Base-by-base conservation (phyloP, 2,113 vertebrate genomes). In the Oostethus manadensis region DNA sequence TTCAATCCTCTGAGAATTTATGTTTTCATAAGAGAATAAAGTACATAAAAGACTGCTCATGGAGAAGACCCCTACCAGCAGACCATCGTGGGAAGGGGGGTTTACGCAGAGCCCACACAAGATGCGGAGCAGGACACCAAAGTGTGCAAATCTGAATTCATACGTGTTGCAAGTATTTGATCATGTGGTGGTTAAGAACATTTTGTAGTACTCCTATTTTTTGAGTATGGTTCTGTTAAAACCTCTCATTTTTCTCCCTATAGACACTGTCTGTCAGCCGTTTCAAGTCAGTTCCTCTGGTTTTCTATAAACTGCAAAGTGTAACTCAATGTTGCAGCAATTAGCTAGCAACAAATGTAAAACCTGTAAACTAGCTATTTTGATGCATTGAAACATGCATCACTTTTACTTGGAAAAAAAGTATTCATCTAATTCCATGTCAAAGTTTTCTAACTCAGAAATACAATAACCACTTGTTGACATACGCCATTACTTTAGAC, bases 61-160 rank as follows among this genome's bases (percentile, higher is more conserved):
- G 46, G 64, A 75, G 60, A 81, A 81, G 65, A 72, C 77, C 73
- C 83, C 76, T 67, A 61, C 73, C 63, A 76, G 79, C 73, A 77
- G 49, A 64, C 64, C 77, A 84, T 80, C 76, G 87, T 89, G 87
- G 78, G 87, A 88, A 89, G 81, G 75, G 43, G 75, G 58, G 72
- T 71, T 29, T 57, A 79, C 51, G 20, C 64, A 57, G 48, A 65
- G 86, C 81, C 86, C 86, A 88, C 87, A 88, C 85, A 90, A 84
- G 86, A 78, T 64, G 87, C 58, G 22, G 46, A 63, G 74, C 70
- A 53, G 49, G 69, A 79, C 60, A 75, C n/a, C 2, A 9, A 42
- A 42, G 38, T 42, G 29, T 33, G 29, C 29, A 33, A 33, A 33
- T 33, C 4, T 33, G 38, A 42, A 42, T 42, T 42, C 38, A 14